Base-by-base conservation (phyloP, 1,140 invertebrate genomes). In the Magallana angulata region DNA sequence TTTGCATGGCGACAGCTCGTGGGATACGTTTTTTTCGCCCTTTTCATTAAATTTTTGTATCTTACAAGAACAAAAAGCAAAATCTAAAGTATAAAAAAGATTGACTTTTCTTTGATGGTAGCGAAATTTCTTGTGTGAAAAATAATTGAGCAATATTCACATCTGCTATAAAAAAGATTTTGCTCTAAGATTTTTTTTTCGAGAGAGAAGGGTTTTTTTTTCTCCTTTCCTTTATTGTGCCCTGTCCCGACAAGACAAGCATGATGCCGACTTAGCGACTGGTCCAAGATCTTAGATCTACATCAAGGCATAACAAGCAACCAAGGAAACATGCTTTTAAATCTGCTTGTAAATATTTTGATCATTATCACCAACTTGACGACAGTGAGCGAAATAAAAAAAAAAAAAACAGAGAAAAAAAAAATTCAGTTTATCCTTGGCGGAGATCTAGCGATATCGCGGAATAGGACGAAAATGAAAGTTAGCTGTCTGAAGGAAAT, bases 321-420 rank as follows among this genome's bases (percentile, higher is more conserved):
- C 24, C 24, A 76, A 48, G 24, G 36, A 18, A 76, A 76, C 68
- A 76, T 76, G 68, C 68, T 76, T 76, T 76, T 24, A 76, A 76
- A 76, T 76, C 68, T 76, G 68, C 68, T 76, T 76, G 68, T 76
- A 76, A 76, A 76, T 76, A 76, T 76, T 76, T 76, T 76, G 68
- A 76, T 76, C 24, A 30, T 76, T 76, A 76, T 76, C 68, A 30
- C 36, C 24, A 76, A 76, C 24, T 76, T 76, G 68, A 76, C 68
- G 68, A 76, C 68, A 76, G 68, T 30, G 8, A 76, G 68, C 24
- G 68, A 76, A 76, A 24, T 24, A 24, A 24, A 76, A 71, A 76
- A 76, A 71, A 76, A 18, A 62, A 62, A 48, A 48, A 48, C 36
- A 76, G 68, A 12, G 68, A 71, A 71, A 76, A 71, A 71, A 76